Conservation (phyloP, 2,888 invertebrate genomes). For the Girardia tigrina region DNA sequence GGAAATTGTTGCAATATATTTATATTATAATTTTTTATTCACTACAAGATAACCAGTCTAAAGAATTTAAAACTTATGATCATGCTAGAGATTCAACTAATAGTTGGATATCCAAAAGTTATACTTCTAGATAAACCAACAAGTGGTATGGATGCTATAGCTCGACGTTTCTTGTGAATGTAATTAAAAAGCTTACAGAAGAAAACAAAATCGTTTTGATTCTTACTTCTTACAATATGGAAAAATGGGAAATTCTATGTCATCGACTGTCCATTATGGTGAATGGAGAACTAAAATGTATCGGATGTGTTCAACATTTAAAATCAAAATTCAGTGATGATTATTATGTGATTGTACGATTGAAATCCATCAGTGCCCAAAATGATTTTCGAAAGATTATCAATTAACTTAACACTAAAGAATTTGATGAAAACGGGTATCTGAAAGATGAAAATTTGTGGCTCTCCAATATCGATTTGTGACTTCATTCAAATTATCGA, state of each 20-base stretch:
- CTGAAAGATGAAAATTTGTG: too few relatives aligned
- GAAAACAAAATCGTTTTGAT: conserved; percentile 51
- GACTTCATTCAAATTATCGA: too few relatives aligned
- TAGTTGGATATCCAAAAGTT: conserved; percentile 59
- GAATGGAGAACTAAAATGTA: conserved; percentile 49
- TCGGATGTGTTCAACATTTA: conserved; percentile 52
- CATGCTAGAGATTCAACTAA: too few relatives aligned
- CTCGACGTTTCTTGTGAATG: conserved; percentile 58
- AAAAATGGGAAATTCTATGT: conserved; percentile 52
- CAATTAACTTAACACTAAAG: too few relatives aligned
- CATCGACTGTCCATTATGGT: conserved; percentile 50
- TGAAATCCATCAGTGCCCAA: conserved; percentile 39
- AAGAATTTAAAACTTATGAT: too few relatives aligned
- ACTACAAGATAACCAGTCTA: too few relatives aligned
- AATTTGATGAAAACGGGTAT: too few relatives aligned
- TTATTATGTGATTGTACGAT: conserved; percentile 46
- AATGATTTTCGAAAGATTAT: too few relatives aligned
- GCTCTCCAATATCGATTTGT: too few relatives aligned
- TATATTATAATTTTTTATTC: too few relatives aligned
- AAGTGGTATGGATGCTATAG: conserved; percentile 53
- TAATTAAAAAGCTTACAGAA: conserved; percentile 54
- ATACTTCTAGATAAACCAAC: conserved; percentile 67
- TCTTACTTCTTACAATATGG: conserved; percentile 53
- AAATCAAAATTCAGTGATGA: conserved; percentile 51
- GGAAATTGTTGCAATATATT: too few relatives aligned